A percentile compares a stretch with the other conserved stretches of the same genome.
phyloP scores from a whole-genome alignment of 2,888 invertebrate species.

The Ferrisia virgata region DNA sequence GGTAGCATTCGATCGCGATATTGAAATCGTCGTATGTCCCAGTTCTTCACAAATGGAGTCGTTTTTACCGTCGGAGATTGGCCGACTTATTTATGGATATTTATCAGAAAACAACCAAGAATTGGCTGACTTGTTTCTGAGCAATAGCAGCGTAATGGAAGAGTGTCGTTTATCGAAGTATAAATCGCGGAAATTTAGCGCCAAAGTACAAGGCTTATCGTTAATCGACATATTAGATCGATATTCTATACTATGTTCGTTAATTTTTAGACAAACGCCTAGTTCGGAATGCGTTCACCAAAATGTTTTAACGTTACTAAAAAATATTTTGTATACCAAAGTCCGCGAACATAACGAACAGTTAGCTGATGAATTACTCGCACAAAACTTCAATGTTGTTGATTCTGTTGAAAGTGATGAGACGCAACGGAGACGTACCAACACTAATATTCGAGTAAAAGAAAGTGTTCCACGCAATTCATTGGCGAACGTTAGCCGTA shows the following conservation, averaged over 20 bases:
- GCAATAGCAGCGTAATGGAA: background rate
- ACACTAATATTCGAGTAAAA: background rate
- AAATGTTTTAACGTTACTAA: background rate
- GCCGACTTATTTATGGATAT: slow-evolving; percentile 37
- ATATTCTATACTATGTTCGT: slow-evolving; percentile 31
- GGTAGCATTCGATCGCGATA: background rate
- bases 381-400: background rate
- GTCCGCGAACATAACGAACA: background rate
- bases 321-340: background rate
- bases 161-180: slow-evolving; percentile 30
- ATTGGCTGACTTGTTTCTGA: slow-evolving; percentile 34
- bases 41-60: background rate
- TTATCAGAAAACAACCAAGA: background rate
- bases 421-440: background rate
- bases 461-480: background rate
- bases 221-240: slow-evolving; percentile 8
- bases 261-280: slow-evolving; percentile 15
- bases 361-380: background rate
- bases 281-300: background rate
- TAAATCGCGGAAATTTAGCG: slow-evolving; percentile 1
- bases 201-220: slow-evolving; percentile 29
- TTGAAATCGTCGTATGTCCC: background rate
- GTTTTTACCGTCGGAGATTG: slow-evolving; percentile 35
- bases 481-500: background rate
- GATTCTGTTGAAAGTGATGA: background rate